Base-by-base conservation (phyloP, 2,888 invertebrate genomes). In the Zeuzera pyrina region DNA sequence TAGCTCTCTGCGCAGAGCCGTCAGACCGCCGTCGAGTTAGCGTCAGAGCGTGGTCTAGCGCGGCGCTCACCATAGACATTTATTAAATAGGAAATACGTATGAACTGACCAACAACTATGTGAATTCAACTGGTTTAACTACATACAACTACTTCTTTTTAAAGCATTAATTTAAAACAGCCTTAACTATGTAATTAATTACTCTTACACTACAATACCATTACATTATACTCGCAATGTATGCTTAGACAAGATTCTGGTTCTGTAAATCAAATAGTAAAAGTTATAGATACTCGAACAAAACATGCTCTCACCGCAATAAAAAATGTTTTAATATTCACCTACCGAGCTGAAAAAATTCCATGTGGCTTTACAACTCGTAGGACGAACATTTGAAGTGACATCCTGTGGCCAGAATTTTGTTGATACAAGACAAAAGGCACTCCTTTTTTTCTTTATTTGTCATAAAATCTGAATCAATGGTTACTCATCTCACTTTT, bases 401-500 rank as follows among this genome's bases (percentile, higher is more conserved):
- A 62, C 68, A 61, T 63, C 52, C 62, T 56, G 57, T 59, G 63
- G 52, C 62, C 70, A 66, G 74, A 67, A 62, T 64, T 70, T 64
- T 57, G 63, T 65, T 69, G 61, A 59, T 58, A 58, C 58, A 58
- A 60, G 59, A 77, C 72, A 81, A 77, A 71, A 57, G n/a, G 70
- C 55, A 50, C 52, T 71, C 59, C 51, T 62, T 73, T 73, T 74
- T 78, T 76, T 68, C 57, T 47, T 47, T 50, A 52, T 56, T 62
- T 62, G 55, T 66, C 70, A 59, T 62, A 57, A 67, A 78, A 73
- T 70, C 69, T 68, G 74, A 81, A 81, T 81, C 81, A 79, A 79
- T 79, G 81, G 81, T 77, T 64, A 74, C 59, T 52, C 66, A 55
- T 61, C 65, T 74, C 69, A 77, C 76, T 78, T 79, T 76, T 79